These are phyloP conservation scores for Hydrozoanthus tunicans DNA, from an alignment of 64 coral and sea anemone genomes.

Conservation along the genomic window DNA sequence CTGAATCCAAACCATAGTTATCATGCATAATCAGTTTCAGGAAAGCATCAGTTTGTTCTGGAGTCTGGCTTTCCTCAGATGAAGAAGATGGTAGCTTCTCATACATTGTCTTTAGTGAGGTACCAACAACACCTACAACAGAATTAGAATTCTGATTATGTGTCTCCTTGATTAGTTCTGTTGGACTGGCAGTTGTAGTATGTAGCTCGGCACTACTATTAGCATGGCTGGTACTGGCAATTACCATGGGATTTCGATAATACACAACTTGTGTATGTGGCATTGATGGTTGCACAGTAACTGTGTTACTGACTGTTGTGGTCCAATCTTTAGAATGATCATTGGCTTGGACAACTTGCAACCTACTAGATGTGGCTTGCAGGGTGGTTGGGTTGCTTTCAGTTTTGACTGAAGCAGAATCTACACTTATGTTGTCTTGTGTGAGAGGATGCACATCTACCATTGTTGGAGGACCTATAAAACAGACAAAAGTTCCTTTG, in stretches of 20 bases:
- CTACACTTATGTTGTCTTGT: background rate
- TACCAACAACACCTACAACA: background rate
- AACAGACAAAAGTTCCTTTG: background rate
- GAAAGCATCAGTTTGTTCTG: constrained; percentile 54
- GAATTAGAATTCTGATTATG: background rate
- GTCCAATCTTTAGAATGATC: background rate
- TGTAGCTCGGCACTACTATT: background rate
- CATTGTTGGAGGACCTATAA: constrained; percentile 40
- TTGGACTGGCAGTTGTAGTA: constrained; percentile 25
- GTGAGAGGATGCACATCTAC: constrained; percentile 28
- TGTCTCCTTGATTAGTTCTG: constrained; percentile 2
- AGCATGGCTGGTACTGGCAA: constrained; percentile 8
- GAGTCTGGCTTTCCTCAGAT: background rate
- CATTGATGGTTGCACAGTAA: constrained; percentile 44
- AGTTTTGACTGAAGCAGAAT: background rate
- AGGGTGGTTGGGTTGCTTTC: background rate
- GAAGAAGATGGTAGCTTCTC: constrained; percentile 7
- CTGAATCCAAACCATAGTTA: constrained; percentile 44
- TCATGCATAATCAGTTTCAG: constrained; percentile 50
- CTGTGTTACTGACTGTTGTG: constrained; percentile 17
- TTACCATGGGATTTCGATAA: constrained; percentile 24
- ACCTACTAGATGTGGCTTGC: background rate
- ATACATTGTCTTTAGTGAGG: background rate
- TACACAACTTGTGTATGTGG: constrained; percentile 37
- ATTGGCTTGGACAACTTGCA: background rate